Evolutionary conservation across 1,140 invertebrate genomes (phyloP).

Genomic region (Helicorthomorpha holstii): DNA sequence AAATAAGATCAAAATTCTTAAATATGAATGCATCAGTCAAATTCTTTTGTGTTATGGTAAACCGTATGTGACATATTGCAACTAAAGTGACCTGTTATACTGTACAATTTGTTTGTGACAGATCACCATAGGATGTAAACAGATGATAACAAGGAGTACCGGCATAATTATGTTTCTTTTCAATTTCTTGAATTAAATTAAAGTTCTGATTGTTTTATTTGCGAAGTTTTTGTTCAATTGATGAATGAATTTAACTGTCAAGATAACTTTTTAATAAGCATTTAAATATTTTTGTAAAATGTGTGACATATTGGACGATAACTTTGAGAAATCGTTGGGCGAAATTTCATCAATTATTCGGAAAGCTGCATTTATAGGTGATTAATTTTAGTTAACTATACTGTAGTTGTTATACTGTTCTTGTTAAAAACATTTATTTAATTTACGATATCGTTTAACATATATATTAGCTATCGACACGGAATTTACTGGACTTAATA

Average conservation of each 20-base stretch:
- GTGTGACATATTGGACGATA: conserved; percentile 14
- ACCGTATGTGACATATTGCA: too few relatives aligned
- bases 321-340: conserved; percentile 14
- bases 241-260: too few relatives aligned
- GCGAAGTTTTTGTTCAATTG: neutral
- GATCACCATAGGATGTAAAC: neutral
- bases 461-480: conserved; percentile 44
- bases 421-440: neutral
- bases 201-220: neutral
- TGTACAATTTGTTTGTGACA: too few relatives aligned
- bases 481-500: conserved; percentile 43
- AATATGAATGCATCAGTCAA: too few relatives aligned
- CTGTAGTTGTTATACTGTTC: neutral
- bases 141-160: neutral
- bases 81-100: too few relatives aligned
- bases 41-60: too few relatives aligned
- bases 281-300: conserved; percentile 7
- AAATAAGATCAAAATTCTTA: too few relatives aligned
- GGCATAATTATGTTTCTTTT: neutral
- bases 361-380: conserved; percentile 16
- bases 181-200: neutral
- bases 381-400: conserved; percentile 1
- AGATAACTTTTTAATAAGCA: too few relatives aligned
- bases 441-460: neutral
- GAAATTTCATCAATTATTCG: conserved; percentile 11